Evolutionary conservation across 2,888 invertebrate species (phyloP).

Genomic region (Leucoma salicis): DNA sequence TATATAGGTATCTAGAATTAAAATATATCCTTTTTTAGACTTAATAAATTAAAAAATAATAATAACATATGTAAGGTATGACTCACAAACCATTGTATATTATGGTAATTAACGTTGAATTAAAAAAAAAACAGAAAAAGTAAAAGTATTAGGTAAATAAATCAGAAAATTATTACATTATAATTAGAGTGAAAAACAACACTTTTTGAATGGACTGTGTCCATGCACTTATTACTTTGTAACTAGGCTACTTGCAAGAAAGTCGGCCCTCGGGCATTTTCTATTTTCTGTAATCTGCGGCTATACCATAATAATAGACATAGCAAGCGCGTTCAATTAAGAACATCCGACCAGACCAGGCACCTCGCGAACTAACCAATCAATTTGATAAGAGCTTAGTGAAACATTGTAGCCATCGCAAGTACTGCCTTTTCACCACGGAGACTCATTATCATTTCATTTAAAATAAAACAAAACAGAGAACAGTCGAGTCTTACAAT

Average conservation of each 20-base stretch:
- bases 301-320: conserved; percentile 69
- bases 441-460: conserved; percentile 3
- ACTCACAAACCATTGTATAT: no score
- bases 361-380: conserved; percentile 48
- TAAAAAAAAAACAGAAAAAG: no score
- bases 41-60: no score
- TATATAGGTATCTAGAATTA: no score
- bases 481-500: not conserved
- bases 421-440: conserved; percentile 6
- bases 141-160: no score
- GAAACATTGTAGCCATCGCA: conserved; percentile 18
- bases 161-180: no score
- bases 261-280: conserved; percentile 73
- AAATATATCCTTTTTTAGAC: no score
- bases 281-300: conserved; percentile 73
- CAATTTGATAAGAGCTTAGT: conserved; percentile 45
- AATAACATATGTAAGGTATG: no score
- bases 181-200: no score
- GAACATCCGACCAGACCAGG: conserved; percentile 45
- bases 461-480: not conserved
- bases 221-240: conserved; percentile 40
- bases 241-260: conserved; percentile 66
- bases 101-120: no score
- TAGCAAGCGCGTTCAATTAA: conserved; percentile 65
- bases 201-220: no score